Evolutionary conservation across 2,113 vertebrate species (phyloP), one percentile per base, ranked within the genome.

Genomic region (Symphodus melops): DNA sequence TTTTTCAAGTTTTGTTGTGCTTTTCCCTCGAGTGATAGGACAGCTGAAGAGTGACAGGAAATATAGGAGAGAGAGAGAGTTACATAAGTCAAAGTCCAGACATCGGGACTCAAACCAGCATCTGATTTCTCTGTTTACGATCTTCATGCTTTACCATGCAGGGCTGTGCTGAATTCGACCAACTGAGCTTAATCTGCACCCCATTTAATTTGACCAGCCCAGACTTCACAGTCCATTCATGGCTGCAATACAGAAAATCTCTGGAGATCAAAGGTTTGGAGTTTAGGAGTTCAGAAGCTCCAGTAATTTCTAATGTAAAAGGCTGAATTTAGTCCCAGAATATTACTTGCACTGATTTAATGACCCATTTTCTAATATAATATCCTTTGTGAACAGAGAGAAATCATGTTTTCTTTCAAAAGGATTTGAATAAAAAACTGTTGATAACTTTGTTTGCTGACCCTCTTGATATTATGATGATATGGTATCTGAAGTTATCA

Each of bases 1-100:
- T 25, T 25, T 25, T 25, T 25, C 25, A 25, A 55, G 68, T 53
- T 52, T 51, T 7, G 54, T 28, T 19, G 73, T 77, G 68, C 6
- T 57, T 14, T 46, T 39, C 9, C 37, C 37, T 39, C 37, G 4
- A 25, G 25, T 25, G 25, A 25, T 25, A 25, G 25, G 25, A 25
- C 25, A 25, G 25, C 25, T 25, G 25, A 25, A 25, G 25, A 25
- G 25, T 4, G 25, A 25, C 25, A 25, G 25, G 25, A 25, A 25
- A 25, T 2, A 25, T 4, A 25, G 25, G 25, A 4, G 4, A 25
- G 25, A 25, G 25, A 25, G 25, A 25, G 25, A 25, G 25, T 25
- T 25, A 25, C 25, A 25, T 25, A 4, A 25, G 4, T 25, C 25
- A 25, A 25, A 25, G 25, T 25, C 2, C 25, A 25, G 25, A 25